A percentile compares a stretch with the other conserved stretches of the same genome.
Evolutionary conservation across 2,113 vertebrate genomes (phyloP).

Genomic region (Taxidea taxus): DNA sequence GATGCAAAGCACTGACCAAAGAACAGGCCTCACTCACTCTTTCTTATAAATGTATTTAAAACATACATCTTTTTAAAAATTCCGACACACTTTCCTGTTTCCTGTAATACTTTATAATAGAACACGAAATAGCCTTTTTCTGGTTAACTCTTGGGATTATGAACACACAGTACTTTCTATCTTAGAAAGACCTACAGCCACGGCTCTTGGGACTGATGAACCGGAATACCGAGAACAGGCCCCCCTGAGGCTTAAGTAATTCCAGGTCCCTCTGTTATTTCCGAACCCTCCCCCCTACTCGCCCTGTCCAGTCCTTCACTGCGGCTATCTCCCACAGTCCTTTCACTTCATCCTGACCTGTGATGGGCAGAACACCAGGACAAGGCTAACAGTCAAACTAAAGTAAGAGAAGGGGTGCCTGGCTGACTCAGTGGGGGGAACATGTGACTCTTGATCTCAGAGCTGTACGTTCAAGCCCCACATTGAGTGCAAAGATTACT

Average conservation of each 20-base stretch:
- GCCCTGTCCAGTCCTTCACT: neutral
- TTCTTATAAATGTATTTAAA: neutral
- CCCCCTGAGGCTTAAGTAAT: neutral
- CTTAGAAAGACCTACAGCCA: accelerated
- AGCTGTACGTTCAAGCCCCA: neutral
- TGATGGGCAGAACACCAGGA: neutral
- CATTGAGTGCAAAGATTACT: neutral
- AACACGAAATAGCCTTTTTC: neutral
- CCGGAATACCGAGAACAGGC: accelerated
- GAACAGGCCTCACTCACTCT: neutral
- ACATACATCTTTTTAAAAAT: neutral
- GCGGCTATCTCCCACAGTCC: neutral
- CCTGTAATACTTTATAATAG: neutral
- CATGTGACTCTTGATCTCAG: neutral
- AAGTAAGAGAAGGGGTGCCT: neutral
- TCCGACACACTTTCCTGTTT: neutral
- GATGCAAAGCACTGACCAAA: neutral
- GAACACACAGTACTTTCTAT: accelerated
- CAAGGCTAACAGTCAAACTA: neutral
- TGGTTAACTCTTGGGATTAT: neutral
- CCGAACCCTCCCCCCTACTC: neutral
- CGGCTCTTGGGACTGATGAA: neutral
- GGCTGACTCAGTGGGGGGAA: neutral
- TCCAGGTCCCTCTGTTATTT: neutral
- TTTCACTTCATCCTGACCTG: neutral